A percentile compares a stretch with the other conserved stretches of the same genome.
phyloP scores from a whole-genome alignment of 64 coral and sea anemone species.

The Exaiptasia diaphana region DNA sequence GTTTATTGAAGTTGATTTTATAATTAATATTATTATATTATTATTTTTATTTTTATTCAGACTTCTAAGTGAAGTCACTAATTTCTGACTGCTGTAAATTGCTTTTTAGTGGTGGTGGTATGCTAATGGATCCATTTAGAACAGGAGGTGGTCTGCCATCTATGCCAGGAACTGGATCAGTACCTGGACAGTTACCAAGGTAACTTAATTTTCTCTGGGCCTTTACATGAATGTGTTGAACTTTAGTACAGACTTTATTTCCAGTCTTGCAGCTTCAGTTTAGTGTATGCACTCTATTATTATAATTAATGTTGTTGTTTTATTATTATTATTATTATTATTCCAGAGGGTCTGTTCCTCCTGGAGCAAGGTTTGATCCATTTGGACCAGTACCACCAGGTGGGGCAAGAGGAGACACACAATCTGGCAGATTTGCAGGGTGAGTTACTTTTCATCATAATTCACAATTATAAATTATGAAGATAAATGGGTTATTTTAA shows the following conservation, averaged over 20 bases:
- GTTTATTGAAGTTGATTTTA: too few species aligned
- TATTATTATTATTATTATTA: neutral
- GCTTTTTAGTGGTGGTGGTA: conserved; percentile 61
- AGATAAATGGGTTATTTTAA: neutral
- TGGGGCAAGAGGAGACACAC: conserved; percentile 24
- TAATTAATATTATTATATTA: too few species aligned
- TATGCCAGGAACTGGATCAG: conserved; percentile 36
- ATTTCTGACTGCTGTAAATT: neutral
- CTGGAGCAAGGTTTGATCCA: conserved; percentile 94
- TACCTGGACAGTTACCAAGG: conserved; percentile 83
- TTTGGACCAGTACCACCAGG: conserved; percentile 86
- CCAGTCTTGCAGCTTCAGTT: neutral
- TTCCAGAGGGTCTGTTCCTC: conserved; percentile 79
- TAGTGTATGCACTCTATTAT: neutral
- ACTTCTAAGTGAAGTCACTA: too few species aligned
- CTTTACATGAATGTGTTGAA: too few species aligned
- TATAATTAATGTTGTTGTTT: neutral
- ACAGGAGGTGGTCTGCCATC: conserved; percentile 35
- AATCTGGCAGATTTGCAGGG: conserved; percentile 79
- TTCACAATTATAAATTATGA: too few species aligned
- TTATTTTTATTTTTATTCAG: too few species aligned
- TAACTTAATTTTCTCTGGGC: neutral
- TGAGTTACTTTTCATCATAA: conserved; percentile 18
- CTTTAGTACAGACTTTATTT: too few species aligned
- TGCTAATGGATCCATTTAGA: conserved; percentile 98